These are phyloP conservation scores for Urosaurus nigricauda DNA, from an alignment of 2,797 vertebrate species.

Conservation along the genomic window DNA sequence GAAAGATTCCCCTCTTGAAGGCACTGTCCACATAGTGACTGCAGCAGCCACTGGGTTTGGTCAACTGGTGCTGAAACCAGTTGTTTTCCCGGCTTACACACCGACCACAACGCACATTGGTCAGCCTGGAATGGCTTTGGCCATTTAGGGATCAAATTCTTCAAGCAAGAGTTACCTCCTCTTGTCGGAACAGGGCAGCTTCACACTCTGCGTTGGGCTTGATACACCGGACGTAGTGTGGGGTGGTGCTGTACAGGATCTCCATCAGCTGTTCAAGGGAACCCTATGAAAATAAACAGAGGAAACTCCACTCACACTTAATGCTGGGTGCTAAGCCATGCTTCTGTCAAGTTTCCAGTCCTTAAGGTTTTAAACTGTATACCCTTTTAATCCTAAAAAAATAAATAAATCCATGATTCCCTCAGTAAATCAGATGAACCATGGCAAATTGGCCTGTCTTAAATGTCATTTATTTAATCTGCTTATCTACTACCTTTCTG, in stretches of 20 bases:
- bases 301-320: neutral
- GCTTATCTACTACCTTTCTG: neutral
- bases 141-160: too few relatives aligned
- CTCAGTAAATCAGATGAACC: neutral
- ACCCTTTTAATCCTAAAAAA: neutral
- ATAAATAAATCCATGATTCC: too few relatives aligned
- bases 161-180: conserved; percentile 84
- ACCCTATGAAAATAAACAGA: conserved; percentile 77
- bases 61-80: neutral
- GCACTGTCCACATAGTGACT: too few relatives aligned
- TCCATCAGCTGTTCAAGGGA: conserved; percentile 93
- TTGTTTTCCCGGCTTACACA: neutral
- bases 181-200: conserved; percentile 85
- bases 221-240: conserved; percentile 97
- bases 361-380: neutral
- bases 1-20: neutral
- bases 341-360: neutral
- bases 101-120: neutral
- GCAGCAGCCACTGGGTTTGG: neutral
- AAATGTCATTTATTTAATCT: neutral
- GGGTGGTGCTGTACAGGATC: conserved; percentile 88
- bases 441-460: neutral
- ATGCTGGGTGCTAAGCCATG: neutral
- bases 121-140: neutral
- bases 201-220: conserved; percentile 93